These are phyloP conservation scores for Macrotus californicus DNA, from an alignment of 2,113 vertebrate genomes.

Conservation along the genomic window DNA sequence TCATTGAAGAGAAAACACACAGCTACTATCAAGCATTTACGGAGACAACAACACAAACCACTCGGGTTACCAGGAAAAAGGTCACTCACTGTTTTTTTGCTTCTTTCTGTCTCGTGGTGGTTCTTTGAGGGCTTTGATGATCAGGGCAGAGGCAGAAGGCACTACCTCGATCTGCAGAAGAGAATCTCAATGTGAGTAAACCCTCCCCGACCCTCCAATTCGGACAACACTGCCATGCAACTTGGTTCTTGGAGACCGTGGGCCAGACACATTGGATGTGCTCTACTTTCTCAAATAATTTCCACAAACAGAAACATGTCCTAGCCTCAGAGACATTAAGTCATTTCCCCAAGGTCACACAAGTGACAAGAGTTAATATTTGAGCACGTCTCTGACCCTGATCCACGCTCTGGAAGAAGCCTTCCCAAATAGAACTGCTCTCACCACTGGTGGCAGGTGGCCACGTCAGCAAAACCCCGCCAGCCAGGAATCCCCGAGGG, in stretches of 20 bases:
- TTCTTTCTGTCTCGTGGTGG: slow-evolving; percentile 99
- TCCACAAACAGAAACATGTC: not conserved
- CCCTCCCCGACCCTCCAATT: no score
- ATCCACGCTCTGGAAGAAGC: not conserved
- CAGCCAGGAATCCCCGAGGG: not conserved
- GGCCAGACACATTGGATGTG: no score
- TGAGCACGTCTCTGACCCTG: not conserved
- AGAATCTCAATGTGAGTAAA: not conserved
- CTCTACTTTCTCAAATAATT: not conserved
- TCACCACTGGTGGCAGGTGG: slow-evolving; percentile 86
- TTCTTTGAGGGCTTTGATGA: slow-evolving; percentile 98
- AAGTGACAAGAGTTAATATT: not conserved
- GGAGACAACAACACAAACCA: fast-evolving
- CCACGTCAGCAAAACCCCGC: slow-evolving; percentile 33
- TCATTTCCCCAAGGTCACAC: not conserved
- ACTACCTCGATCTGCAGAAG: slow-evolving; percentile 93
- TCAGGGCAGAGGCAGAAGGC: slow-evolving; percentile 96
- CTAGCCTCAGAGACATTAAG: not conserved
- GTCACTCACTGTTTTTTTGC: slow-evolving; percentile 96
- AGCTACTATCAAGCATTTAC: fast-evolving
- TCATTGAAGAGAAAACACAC: not conserved
- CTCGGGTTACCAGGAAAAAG: not conserved
- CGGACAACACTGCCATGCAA: not conserved
- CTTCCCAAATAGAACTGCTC: not conserved
- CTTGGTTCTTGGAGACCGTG: not conserved